A percentile compares a stretch with the other conserved stretches of the same genome.
Conservation (phyloP, 2,113 vertebrate species). For the Carassius gibelio region DNA sequence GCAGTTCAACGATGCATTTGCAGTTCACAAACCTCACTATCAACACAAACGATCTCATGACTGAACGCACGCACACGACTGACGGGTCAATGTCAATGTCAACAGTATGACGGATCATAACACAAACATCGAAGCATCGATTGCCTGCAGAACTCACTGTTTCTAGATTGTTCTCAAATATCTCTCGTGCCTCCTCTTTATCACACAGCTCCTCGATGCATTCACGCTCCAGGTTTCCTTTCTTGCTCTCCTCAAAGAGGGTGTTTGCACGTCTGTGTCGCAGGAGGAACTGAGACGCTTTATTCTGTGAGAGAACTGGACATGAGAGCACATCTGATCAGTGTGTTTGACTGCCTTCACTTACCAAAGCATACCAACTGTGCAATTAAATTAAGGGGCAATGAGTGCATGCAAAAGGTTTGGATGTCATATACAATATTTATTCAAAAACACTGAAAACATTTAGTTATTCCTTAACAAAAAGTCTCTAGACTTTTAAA, state of each 20-base stretch:
- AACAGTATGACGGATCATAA: no score
- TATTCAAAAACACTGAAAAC: background rate
- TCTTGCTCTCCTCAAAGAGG: slow-evolving; percentile 86
- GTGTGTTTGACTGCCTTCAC: no score
- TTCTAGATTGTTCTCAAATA: slow-evolving; percentile 94
- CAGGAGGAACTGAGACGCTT: slow-evolving; percentile 85
- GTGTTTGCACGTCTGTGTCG: slow-evolving; percentile 86
- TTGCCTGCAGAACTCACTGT: slow-evolving; percentile 79
- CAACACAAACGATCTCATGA: no score
- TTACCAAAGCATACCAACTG: no score
- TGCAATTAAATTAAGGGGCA: no score
- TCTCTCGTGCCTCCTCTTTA: slow-evolving; percentile 93
- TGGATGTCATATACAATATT: no score
- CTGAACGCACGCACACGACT: no score
- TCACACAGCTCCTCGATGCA: slow-evolving; percentile 96
- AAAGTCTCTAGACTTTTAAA: background rate
- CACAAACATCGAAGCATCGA: background rate
- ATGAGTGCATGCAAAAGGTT: no score
- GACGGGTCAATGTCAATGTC: background rate
- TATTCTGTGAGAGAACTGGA: slow-evolving; percentile 83
- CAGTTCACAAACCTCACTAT: no score
- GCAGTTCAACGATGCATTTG: no score
- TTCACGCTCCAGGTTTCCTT: slow-evolving; percentile 93
- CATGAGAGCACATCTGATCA: background rate
- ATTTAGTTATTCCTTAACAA: background rate